phyloP scores from a whole-genome alignment of 2,797 vertebrate species.

The Chloroceryle inda region DNA sequence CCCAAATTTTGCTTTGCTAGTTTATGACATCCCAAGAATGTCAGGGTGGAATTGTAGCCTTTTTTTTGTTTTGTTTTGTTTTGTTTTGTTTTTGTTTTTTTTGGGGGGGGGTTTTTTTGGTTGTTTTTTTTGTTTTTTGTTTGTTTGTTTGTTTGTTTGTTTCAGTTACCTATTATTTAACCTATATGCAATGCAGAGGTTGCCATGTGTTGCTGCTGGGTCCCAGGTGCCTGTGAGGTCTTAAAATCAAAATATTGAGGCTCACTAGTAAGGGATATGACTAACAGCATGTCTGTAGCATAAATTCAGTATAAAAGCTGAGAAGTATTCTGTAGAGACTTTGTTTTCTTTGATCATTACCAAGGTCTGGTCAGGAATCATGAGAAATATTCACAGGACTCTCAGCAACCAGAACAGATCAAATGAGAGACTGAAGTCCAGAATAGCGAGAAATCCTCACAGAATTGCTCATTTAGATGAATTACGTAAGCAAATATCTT shows the following conservation, averaged over 20 bases:
- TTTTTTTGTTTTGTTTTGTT: background rate
- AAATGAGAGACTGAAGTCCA: constrained; percentile 13
- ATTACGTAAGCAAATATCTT: background rate
- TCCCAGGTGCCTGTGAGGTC: background rate
- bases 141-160: too few relatives aligned
- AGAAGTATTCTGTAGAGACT: background rate
- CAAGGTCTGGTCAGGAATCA: constrained; percentile 8
- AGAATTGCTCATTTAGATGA: constrained; percentile 10
- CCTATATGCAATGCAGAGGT: background rate
- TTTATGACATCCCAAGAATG: constrained; percentile 12
- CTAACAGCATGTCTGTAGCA: background rate
- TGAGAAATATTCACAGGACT: background rate
- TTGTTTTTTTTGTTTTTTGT: background rate
- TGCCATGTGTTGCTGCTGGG: background rate
- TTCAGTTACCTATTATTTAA: constrained; percentile 10
- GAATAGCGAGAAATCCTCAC: constrained; percentile 33
- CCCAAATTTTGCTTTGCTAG: background rate
- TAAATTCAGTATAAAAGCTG: constrained; percentile 14
- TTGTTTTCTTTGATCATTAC: constrained; percentile 21
- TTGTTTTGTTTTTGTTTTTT: too few relatives aligned
- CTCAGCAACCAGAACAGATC: constrained; percentile 11
- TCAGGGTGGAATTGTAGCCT: background rate
- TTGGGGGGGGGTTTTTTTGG: too few relatives aligned
- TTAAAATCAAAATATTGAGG: constrained; percentile 18
- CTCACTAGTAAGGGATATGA: background rate